phyloP scores from a whole-genome alignment of 2,888 invertebrate species.

The Papilio gigon region DNA sequence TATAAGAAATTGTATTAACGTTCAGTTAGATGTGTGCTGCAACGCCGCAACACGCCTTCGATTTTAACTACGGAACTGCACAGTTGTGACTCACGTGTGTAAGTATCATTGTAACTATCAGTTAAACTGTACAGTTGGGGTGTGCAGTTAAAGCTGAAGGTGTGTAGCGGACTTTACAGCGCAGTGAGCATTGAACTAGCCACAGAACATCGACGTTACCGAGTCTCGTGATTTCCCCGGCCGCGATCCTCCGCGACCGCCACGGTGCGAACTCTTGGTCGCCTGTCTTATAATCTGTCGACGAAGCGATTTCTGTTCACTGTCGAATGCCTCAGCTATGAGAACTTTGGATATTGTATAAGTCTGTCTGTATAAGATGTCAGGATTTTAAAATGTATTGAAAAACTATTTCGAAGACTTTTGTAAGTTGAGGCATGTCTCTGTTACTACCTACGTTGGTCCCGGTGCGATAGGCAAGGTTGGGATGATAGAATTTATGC shows the following conservation, averaged over 20 bases:
- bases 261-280: not conserved
- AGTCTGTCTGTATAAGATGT: too few relatives aligned
- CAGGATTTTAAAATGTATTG: not conserved
- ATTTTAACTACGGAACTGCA: too few relatives aligned
- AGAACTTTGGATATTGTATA: constrained; percentile 10
- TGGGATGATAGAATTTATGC: not conserved
- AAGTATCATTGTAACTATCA: too few relatives aligned
- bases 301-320: not conserved
- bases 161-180: not conserved
- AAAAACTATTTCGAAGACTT: not conserved
- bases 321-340: not conserved
- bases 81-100: too few relatives aligned
- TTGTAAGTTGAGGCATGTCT: not conserved
- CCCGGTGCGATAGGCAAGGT: too few relatives aligned
- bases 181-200: not conserved
- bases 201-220: not conserved
- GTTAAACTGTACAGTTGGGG: too few relatives aligned
- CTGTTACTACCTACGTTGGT: not conserved
- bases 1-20: too few relatives aligned
- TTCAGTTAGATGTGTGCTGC: too few relatives aligned
- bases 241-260: too few relatives aligned
- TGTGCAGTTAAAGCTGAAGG: too few relatives aligned
- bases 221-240: not conserved
- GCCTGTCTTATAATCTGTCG: constrained; percentile 6
- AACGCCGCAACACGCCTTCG: too few relatives aligned